Percentiles rank a stretch among this genome's conserved stretches.
phyloP scores from a whole-genome alignment of 1,140 invertebrate genomes.

The Papilio dardanus region DNA sequence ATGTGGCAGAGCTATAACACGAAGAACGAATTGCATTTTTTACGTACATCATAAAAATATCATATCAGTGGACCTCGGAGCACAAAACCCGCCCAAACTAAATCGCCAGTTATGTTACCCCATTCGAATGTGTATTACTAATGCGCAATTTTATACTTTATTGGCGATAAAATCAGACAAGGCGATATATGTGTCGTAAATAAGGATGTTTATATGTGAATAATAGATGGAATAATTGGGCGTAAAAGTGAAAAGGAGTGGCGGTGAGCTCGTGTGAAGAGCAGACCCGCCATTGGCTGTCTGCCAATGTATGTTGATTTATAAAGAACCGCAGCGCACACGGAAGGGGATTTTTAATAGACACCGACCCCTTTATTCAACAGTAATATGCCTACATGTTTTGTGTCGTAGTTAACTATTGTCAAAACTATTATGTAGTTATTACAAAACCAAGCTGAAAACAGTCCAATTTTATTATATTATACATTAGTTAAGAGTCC shows the following conservation, averaged over 20 bases:
- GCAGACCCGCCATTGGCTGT: slow-evolving; percentile 54
- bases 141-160: slow-evolving; percentile 76
- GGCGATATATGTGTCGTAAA: slow-evolving; percentile 66
- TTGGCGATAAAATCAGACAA: slow-evolving; percentile 68
- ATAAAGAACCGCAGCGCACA: slow-evolving; percentile 49
- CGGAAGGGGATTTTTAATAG: slow-evolving; percentile 41
- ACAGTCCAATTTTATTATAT: too few relatives aligned
- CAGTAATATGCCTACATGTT: background rate
- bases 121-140: slow-evolving; percentile 71
- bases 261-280: slow-evolving; percentile 53
- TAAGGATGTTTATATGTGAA: slow-evolving; percentile 68
- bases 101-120: slow-evolving; percentile 69
- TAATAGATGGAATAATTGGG: slow-evolving; percentile 74
- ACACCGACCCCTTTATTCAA: background rate
- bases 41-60: slow-evolving; percentile 72
- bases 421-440: too few relatives aligned
- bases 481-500: too few relatives aligned
- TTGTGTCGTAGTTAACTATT: slow-evolving; percentile 17
- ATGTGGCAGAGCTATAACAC: slow-evolving; percentile 68
- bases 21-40: slow-evolving; percentile 51
- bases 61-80: slow-evolving; percentile 53
- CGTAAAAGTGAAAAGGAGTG: slow-evolving; percentile 62
- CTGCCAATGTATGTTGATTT: slow-evolving; percentile 56
- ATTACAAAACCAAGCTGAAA: too few relatives aligned
- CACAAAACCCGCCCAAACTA: slow-evolving; percentile 68